phyloP scores from a whole-genome alignment of 2,888 invertebrate genomes.

The Frankliniella intonsa region DNA sequence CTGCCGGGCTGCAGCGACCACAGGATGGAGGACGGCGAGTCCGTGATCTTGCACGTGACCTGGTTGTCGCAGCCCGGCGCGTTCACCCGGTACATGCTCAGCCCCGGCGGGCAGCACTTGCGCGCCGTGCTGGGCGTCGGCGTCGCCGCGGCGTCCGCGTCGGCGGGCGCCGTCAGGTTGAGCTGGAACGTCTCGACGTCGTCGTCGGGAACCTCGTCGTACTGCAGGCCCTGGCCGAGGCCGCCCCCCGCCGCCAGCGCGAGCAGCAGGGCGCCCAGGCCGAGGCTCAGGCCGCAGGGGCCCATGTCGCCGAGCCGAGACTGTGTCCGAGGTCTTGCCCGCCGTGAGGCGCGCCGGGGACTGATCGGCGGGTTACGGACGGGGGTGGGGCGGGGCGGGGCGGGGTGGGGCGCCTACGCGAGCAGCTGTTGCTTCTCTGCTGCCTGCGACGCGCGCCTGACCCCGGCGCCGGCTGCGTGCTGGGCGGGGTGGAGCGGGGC shows the following conservation, averaged over 20 bases:
- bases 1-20: slow-evolving; percentile 14
- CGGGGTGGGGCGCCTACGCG: background rate
- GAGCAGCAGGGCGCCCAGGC: background rate
- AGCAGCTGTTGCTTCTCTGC: slow-evolving; percentile 20
- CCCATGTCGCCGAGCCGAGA: too few species aligned
- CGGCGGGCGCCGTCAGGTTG: background rate
- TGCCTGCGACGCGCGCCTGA: background rate
- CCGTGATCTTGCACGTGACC: slow-evolving; percentile 18
- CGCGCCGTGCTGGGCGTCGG: background rate
- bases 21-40: background rate
- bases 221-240: background rate
- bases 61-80: slow-evolving; percentile 20
- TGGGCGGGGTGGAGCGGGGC: background rate
- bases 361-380: background rate
- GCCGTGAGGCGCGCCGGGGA: background rate
- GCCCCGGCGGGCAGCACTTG: slow-evolving; percentile 13
- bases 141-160: background rate
- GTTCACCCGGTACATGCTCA: slow-evolving; percentile 5
- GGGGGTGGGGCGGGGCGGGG: background rate
- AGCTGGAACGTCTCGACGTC: background rate
- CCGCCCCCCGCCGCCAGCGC: background rate
- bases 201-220: background rate
- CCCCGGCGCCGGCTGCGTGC: background rate
- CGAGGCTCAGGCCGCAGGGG: too few species aligned
- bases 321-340: too few species aligned